Percentiles rank a stretch among this genome's conserved stretches.
phyloP scores from a whole-genome alignment of 2,113 vertebrate species.

The Pavo muticus region DNA sequence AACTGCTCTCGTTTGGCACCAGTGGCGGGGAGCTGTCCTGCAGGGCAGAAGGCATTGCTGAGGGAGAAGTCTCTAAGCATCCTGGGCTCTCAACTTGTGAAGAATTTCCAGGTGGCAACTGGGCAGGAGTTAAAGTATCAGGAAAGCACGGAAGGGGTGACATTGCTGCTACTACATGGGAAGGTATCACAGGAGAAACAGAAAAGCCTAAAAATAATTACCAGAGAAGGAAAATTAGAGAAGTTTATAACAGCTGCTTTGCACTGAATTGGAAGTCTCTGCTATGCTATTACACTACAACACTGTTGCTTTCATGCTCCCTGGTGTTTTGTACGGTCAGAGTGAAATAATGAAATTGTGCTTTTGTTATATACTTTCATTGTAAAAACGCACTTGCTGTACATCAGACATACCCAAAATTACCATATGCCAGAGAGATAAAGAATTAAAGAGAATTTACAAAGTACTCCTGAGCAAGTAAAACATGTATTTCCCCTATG shows the following conservation, averaged over 20 bases:
- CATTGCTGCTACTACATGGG: background rate
- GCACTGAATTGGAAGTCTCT: background rate
- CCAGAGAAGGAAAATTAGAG: background rate
- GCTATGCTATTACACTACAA: background rate
- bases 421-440: background rate
- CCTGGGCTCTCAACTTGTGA: background rate
- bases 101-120: background rate
- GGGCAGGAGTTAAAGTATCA: background rate
- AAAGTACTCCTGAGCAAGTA: background rate
- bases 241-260: background rate
- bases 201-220: background rate
- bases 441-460: background rate
- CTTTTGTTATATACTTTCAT: background rate
- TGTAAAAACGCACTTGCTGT: background rate
- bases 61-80: background rate
- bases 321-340: background rate
- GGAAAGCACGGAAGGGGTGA: background rate
- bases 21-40: accelerated
- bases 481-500: background rate
- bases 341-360: background rate
- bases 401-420: background rate
- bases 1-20: background rate
- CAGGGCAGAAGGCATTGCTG: background rate
- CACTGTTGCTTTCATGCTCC: background rate
- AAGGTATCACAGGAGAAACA: background rate